phyloP scores from a whole-genome alignment of 2,888 invertebrate genomes.

The Malthinus seriepunctatus region DNA sequence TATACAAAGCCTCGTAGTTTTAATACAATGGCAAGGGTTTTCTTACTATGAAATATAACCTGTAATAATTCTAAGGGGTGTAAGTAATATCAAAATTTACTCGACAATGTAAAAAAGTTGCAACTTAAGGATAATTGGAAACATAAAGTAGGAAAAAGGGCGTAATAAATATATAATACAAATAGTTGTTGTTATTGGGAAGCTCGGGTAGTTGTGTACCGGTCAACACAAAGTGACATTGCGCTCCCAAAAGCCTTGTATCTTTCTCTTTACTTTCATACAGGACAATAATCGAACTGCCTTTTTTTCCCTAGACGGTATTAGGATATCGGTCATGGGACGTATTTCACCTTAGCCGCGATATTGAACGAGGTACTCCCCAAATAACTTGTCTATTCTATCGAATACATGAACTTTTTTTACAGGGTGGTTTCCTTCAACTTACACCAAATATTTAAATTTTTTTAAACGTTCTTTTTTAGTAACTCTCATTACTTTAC shows the following conservation, averaged over 20 bases:
- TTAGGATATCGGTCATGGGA: slow-evolving; percentile 38
- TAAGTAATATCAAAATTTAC: not conserved
- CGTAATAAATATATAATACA: slow-evolving; percentile 34
- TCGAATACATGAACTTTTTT: slow-evolving; percentile 26
- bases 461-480: not conserved
- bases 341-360: slow-evolving; percentile 41
- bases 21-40: slow-evolving; percentile 39
- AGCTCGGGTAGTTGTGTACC: slow-evolving; percentile 26
- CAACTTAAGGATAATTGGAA: too few relatives aligned
- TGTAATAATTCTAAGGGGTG: slow-evolving; percentile 34
- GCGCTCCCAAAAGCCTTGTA: slow-evolving; percentile 39
- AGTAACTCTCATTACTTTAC: too few relatives aligned
- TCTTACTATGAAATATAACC: slow-evolving; percentile 40
- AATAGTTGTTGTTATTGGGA: slow-evolving; percentile 32
- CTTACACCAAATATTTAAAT: not conserved
- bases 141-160: too few relatives aligned
- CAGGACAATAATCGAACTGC: slow-evolving; percentile 42
- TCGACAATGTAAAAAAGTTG: too few relatives aligned
- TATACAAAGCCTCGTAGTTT: slow-evolving; percentile 46
- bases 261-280: slow-evolving; percentile 41
- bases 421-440: slow-evolving; percentile 20
- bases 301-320: slow-evolving; percentile 38
- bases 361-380: slow-evolving; percentile 40
- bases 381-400: slow-evolving; percentile 37
- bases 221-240: slow-evolving; percentile 40